Percentiles rank a stretch among this genome's conserved stretches.
Conservation (phyloP, 2,797 vertebrate species). For the Semaprochilodus insignis region DNA sequence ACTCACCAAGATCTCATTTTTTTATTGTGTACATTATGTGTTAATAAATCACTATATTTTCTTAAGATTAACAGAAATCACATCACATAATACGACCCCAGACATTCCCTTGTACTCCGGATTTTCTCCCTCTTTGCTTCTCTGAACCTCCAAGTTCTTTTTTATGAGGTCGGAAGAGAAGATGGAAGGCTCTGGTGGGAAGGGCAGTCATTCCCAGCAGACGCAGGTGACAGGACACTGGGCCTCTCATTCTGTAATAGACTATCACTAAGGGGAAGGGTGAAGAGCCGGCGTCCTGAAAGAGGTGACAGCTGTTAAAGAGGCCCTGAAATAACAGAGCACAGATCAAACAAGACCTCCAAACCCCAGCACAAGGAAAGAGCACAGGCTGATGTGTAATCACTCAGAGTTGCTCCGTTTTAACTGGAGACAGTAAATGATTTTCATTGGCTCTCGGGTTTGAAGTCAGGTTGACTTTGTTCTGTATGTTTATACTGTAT, state of each 20-base stretch:
- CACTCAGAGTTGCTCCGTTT: too few species aligned
- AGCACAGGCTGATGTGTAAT: background rate
- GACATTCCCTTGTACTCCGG: background rate
- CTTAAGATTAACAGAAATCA: background rate
- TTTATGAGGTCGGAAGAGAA: constrained; percentile 41
- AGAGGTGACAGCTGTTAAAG: constrained; percentile 38
- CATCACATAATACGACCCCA: background rate
- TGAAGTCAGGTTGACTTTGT: background rate
- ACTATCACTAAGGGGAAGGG: constrained; percentile 16
- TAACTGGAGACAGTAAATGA: background rate
- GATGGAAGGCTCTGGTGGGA: constrained; percentile 45
- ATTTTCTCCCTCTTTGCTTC: background rate
- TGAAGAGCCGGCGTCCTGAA: constrained; percentile 7
- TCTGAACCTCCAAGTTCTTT: constrained; percentile 26
- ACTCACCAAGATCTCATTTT: too few species aligned
- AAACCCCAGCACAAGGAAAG: constrained; percentile 8
- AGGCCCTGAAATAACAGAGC: constrained; percentile 35
- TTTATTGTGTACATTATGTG: too few species aligned
- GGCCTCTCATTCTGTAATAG: constrained; percentile 49
- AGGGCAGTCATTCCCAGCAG: constrained; percentile 27
- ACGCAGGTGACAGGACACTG: constrained; percentile 37
- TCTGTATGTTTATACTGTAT: too few species aligned
- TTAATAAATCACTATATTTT: background rate
- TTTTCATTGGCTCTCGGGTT: background rate
- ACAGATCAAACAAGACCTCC: constrained; percentile 36